phyloP scores from a whole-genome alignment of 2,797 vertebrate species.

The Centropyge bicolor region DNA sequence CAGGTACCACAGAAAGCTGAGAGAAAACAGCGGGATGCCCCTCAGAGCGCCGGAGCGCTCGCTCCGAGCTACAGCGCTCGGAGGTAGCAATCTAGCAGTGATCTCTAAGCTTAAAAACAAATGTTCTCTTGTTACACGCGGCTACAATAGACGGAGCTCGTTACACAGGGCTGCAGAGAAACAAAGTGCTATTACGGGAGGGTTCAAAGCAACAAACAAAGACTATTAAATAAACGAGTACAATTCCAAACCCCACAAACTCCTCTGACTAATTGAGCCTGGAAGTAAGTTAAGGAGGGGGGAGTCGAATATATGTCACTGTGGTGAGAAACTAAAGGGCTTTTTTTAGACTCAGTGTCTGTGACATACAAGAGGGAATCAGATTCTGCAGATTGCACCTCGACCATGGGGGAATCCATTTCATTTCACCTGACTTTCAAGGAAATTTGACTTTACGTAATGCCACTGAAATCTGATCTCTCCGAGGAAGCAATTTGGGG shows the following conservation, averaged over 20 bases:
- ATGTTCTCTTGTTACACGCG: constrained; percentile 65
- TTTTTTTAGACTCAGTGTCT: constrained; percentile 68
- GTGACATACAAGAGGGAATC: constrained; percentile 74
- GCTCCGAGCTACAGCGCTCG: constrained; percentile 76
- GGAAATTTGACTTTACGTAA: constrained; percentile 83
- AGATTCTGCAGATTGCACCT: constrained; percentile 76
- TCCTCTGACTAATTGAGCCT: constrained; percentile 46
- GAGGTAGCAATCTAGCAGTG: constrained; percentile 58
- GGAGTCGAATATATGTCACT: constrained; percentile 55
- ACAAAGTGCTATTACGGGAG: constrained; percentile 52
- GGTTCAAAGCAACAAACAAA: constrained; percentile 57
- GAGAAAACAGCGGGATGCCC: constrained; percentile 81
- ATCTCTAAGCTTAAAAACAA: constrained; percentile 64
- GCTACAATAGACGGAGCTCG: constrained; percentile 50
- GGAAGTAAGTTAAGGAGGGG: constrained; percentile 40
- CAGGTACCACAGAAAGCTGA: constrained; percentile 82
- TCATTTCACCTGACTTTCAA: constrained; percentile 84
- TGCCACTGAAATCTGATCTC: constrained; percentile 83
- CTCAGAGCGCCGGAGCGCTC: constrained; percentile 68
- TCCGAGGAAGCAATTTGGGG: constrained; percentile 86
- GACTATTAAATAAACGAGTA: constrained; percentile 29
- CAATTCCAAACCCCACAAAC: constrained; percentile 46
- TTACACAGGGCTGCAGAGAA: constrained; percentile 52
- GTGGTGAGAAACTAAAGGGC: constrained; percentile 73
- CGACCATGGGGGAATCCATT: constrained; percentile 74